Evolutionary conservation across 35 echinoderm and acorn worm species (phyloP), one percentile per base, ranked within the genome.

Genomic region (Apostichopus parvimensis): DNA sequence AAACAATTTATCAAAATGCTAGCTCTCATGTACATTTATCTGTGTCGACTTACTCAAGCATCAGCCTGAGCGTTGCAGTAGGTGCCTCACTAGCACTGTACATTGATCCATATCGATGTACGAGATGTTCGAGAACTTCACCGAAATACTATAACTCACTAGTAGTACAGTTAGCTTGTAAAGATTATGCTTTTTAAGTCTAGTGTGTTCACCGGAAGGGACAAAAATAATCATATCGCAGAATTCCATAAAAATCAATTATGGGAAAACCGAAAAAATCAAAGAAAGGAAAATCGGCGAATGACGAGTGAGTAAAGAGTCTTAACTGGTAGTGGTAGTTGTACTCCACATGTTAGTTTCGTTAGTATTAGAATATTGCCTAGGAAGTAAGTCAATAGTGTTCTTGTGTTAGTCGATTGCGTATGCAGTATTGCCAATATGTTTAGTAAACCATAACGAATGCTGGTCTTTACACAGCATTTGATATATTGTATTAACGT

Each of bases 1-100:
- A 11, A 11, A 9, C 4, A 11, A 14, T 68, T 68, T 5, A 4
- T 68, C 11, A 14, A 11, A 18, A 4, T 1, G 64, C 18, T 0
- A 14, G 3, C 18, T 4, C 18, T 68, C 18, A 11, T 18, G 8
- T 18, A 4, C 3, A 11, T 14, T 68, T 68, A 68, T 68, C 64
- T 68, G 64, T 68, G 64, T 68, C 64, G 64, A 68, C 64, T 68
- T 68, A 68, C 64, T 68, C 64, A 68, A 68, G 64, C 64, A 68
- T 68, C 18, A 4, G 4, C 64, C 64, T 68, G 64, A 68, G 11
- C 18, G 18, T 11, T 68, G 0, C 64, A 68, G 11, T 68, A 11
- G 64, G 4, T 18, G 11, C 9, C 9, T 66, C 11, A 5, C 18
- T 11, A 18, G 64, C 64, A 11, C 18, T 14, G 11, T 68, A 18